A percentile compares a stretch with the other conserved stretches of the same genome.
These are phyloP conservation scores for Drosophila fuyamai DNA, from an alignment of 1,140 invertebrate genomes.

Conservation along the genomic window DNA sequence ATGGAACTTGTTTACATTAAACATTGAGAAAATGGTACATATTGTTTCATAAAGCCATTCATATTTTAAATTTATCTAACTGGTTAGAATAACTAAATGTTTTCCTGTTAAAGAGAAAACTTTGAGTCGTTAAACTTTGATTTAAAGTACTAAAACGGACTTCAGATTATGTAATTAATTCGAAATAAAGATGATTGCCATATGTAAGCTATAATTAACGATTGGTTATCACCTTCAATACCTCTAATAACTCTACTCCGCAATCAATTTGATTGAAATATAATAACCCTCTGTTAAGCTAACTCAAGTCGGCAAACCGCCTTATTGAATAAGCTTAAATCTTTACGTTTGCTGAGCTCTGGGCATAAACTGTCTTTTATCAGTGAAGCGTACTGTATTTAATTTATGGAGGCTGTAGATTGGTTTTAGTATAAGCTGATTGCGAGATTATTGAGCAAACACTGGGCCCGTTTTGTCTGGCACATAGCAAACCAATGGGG, in stretches of 20 bases:
- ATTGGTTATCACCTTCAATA: slow-evolving; percentile 5
- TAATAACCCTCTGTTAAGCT: slow-evolving; percentile 10
- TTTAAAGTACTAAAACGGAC: background rate
- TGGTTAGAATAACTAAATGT: no score
- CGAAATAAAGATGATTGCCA: slow-evolving; percentile 9
- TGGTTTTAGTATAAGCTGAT: slow-evolving; percentile 29
- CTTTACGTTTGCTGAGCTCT: slow-evolving; percentile 16
- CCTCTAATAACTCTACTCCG: slow-evolving; percentile 10
- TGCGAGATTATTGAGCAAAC: slow-evolving; percentile 35
- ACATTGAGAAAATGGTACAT: no score
- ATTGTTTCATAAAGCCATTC: no score
- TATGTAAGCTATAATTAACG: background rate
- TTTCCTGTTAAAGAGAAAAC: no score
- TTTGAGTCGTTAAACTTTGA: no score
- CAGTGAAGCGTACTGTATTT: slow-evolving; percentile 20
- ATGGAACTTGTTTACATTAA: no score
- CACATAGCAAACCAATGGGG: background rate
- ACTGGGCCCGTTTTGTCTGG: slow-evolving; percentile 33
- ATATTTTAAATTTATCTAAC: no score
- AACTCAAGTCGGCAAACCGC: slow-evolving; percentile 6
- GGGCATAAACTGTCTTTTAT: slow-evolving; percentile 17
- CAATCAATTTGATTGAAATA: slow-evolving; percentile 21
- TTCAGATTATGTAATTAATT: slow-evolving; percentile 1
- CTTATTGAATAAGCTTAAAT: slow-evolving; percentile 23
- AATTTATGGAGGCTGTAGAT: slow-evolving; percentile 12